Evolutionary conservation across 1,140 invertebrate genomes (phyloP).

Genomic region (Akabosia matsudoensis): DNA sequence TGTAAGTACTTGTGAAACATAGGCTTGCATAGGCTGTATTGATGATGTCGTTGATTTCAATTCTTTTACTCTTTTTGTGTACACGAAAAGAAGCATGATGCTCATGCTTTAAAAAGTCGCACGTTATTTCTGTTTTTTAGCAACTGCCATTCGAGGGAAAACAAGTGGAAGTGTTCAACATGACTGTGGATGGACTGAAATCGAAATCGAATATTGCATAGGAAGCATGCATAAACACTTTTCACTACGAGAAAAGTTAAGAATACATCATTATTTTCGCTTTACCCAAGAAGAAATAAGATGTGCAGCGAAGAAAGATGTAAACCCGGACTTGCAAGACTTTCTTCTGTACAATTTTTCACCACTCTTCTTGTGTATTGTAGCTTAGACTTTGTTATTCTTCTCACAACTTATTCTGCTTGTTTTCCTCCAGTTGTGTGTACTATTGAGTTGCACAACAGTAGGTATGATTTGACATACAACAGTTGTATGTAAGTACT

Average conservation of each 20-base stretch:
- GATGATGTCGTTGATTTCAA: constrained; percentile 4
- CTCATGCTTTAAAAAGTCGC: neutral
- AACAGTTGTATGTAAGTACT: neutral
- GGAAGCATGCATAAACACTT: neutral
- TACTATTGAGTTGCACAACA: no score
- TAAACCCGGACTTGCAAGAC: no score
- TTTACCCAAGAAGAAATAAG: no score
- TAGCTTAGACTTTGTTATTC: neutral
- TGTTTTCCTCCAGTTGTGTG: neutral
- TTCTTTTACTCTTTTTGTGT: neutral
- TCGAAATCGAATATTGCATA: neutral
- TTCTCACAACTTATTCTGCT: neutral
- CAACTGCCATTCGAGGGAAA: neutral
- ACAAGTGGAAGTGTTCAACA: neutral
- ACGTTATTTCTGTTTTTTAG: neutral
- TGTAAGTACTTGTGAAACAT: neutral
- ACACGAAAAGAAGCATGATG: neutral
- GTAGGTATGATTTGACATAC: neutral
- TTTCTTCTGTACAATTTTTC: no score
- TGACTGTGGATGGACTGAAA: neutral
- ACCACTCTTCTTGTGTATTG: no score
- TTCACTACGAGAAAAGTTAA: neutral
- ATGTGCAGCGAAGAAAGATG: no score
- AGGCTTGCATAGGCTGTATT: neutral
- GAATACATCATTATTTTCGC: neutral